A percentile compares a stretch with the other conserved stretches of the same genome.
Conservation (phyloP, 2,888 invertebrate genomes). For the Octodonta nipae region DNA sequence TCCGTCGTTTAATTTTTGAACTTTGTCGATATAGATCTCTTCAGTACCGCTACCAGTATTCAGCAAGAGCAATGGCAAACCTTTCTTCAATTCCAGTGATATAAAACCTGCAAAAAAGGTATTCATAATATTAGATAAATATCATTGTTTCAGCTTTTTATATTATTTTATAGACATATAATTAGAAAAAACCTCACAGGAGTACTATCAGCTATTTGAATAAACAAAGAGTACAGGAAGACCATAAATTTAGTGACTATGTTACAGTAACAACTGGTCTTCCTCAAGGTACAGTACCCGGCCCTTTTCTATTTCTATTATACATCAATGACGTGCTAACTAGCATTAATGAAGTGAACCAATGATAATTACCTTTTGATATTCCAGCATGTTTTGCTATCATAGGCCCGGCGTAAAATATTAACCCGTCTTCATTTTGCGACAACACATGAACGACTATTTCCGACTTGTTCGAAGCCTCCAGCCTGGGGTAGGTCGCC, state of each 20-base stretch:
- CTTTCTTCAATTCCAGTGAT: slow-evolving; percentile 70
- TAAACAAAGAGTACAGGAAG: too few species aligned
- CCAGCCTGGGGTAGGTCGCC: slow-evolving; percentile 81
- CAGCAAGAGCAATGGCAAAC: slow-evolving; percentile 69
- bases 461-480: slow-evolving; percentile 72
- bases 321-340: too few species aligned
- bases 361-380: slow-evolving; percentile 51
- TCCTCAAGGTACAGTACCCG: too few species aligned
- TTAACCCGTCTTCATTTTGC: slow-evolving; percentile 59
- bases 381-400: slow-evolving; percentile 44
- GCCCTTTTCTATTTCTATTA: too few species aligned
- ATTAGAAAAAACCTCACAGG: too few species aligned
- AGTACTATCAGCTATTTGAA: too few species aligned
- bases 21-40: slow-evolving; percentile 46
- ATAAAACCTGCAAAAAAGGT: slow-evolving; percentile 64
- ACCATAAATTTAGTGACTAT: too few species aligned
- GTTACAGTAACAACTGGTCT: too few species aligned
- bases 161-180: too few species aligned
- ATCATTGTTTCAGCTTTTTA: too few species aligned
- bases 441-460: slow-evolving; percentile 73
- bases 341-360: too few species aligned
- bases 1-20: slow-evolving; percentile 64
- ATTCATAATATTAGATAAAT: too few species aligned
- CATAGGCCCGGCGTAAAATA: slow-evolving; percentile 81
- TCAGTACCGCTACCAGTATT: slow-evolving; percentile 79